phyloP scores from a whole-genome alignment of 2,888 invertebrate genomes.

The Protodeltote pygarga region DNA sequence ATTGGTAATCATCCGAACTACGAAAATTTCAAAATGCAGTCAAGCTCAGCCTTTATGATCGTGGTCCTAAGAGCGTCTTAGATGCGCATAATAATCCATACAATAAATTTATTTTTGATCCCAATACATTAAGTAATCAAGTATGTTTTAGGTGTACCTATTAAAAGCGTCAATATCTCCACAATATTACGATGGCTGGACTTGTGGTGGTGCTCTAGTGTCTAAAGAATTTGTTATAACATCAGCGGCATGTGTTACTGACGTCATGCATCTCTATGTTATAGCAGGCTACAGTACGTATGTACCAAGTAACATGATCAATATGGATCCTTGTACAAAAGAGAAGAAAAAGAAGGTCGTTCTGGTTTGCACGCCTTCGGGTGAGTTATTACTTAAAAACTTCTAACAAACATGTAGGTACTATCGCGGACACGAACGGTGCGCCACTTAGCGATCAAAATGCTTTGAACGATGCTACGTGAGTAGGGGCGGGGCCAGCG shows the following conservation, averaged over 20 bases:
- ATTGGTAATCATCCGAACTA: no score
- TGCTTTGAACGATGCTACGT: no score
- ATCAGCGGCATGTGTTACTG: slow-evolving; percentile 27
- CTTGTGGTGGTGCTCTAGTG: slow-evolving; percentile 28
- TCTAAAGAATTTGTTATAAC: slow-evolving; percentile 11
- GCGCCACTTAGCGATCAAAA: no score
- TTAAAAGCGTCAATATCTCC: slow-evolving; percentile 11
- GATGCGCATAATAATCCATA: no score
- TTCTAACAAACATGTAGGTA: no score
- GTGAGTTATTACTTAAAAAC: no score
- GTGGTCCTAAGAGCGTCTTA: neutral
- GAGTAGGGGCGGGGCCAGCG: no score
- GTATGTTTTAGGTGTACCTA: slow-evolving; percentile 23
- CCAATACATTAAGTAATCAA: neutral
- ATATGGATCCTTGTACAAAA: slow-evolving; percentile 4
- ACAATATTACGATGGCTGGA: slow-evolving; percentile 10
- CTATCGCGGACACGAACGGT: no score
- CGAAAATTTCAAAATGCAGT: no score
- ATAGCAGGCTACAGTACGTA: slow-evolving; percentile 22
- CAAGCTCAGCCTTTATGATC: no score
- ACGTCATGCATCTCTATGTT: slow-evolving; percentile 24
- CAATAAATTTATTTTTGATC: no score
- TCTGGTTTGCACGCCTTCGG: slow-evolving; percentile 2
- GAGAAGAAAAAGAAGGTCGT: slow-evolving; percentile 21
- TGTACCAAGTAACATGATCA: neutral